Evolutionary conservation across 2,888 invertebrate species (phyloP), one percentile per base, ranked within the genome.

Genomic region (Liposcelis brunnea): DNA sequence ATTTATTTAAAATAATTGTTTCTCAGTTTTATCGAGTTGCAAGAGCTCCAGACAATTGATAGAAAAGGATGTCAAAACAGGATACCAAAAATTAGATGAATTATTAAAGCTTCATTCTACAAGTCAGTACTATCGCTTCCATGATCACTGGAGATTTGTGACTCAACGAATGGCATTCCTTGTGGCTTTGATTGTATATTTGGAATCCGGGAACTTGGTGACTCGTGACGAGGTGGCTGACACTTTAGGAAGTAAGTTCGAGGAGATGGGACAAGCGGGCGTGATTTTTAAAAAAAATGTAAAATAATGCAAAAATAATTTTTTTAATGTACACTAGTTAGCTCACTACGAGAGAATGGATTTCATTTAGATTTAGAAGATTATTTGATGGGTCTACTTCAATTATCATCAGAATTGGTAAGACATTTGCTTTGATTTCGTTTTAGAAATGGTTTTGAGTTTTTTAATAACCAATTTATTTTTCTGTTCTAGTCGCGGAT

Each of bases 311-410:
- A 6, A 8, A 26, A 6, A 6, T 26, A 26, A 52, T 51, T 46
- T 49, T 66, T 68, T 26, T 62, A 87, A 86, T 89, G 16, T 75
- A 79, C 57, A 67, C 70, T 1, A 71, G 75, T 48, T n/a, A n/a
- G n/a, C n/a, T n/a, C n/a, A n/a, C n/a, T n/a, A n/a, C 64, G 72
- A 49, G 69, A 73, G 31, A 71, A 77, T n/a, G 86, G 84, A 0
- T 86, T 93, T 57, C 89, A 90, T 57, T 65, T 93, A 53, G 91
- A 93, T 53, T 67, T 93, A 21, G 93, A 94, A 61, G 93, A 93
- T 58, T 93, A 85, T 56, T 66, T 94, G 15, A 75, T 80, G 61
- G 93, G 93, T 0, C 62, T 91, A 8, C 66, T 93, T 12, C 75
- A 79, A 57, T 64, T 93, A 53, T 81, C 87, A 31, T 77, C 83